Conservation (phyloP, 2,888 invertebrate genomes). For the Orgyia antiqua region DNA sequence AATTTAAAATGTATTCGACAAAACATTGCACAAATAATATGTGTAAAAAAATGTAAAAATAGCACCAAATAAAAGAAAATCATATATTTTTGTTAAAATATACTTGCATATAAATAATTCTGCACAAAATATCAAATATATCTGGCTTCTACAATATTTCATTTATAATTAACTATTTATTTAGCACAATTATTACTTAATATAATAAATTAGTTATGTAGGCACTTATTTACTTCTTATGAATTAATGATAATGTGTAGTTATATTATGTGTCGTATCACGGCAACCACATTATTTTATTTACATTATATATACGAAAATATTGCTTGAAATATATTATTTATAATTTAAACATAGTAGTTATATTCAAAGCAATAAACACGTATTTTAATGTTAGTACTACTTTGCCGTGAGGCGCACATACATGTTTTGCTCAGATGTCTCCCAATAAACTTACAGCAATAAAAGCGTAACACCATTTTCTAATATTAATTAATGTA, state of each 20-base stretch:
- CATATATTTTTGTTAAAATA: conserved; percentile 4
- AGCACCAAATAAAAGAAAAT: conserved; percentile 1
- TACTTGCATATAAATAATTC: background rate
- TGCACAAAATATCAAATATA: conserved; percentile 8
- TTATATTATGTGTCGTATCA: conserved; percentile 7
- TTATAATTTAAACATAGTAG: conserved; percentile 3
- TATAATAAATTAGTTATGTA: conserved; percentile 15
- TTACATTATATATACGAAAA: background rate
- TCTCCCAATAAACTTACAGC: conserved; percentile 20
- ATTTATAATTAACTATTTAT: conserved; percentile 4
- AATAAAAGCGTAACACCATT: conserved; percentile 15
- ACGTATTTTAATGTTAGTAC: background rate
- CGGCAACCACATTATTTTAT: conserved; percentile 2
- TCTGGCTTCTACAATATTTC: background rate
- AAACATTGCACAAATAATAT: conserved; percentile 3
- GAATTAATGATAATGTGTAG: conserved; percentile 26
- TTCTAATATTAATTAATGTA: conserved; percentile 3
- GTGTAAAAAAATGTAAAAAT: background rate
- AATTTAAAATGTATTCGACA: background rate
- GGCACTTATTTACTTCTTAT: conserved; percentile 27
- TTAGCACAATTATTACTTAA: conserved; percentile 19
- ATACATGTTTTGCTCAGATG: conserved; percentile 26
- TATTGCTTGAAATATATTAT: background rate
- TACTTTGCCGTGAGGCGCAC: conserved; percentile 7
- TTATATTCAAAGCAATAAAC: background rate